Evolutionary conservation across 2,888 invertebrate genomes (phyloP), one percentile per base, ranked within the genome.

Genomic region (Parnassius orleans): DNA sequence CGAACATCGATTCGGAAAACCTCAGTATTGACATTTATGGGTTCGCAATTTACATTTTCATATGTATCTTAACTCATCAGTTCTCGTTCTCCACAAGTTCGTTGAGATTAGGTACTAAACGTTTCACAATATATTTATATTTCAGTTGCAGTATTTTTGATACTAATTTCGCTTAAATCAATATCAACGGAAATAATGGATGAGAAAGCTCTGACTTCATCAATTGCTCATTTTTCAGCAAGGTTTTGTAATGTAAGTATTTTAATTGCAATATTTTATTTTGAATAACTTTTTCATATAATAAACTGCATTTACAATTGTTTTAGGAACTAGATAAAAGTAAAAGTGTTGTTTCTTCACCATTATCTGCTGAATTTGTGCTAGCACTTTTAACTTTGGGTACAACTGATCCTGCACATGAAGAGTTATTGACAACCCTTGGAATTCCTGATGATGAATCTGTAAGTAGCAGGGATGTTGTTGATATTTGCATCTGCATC

Each of bases 161-260:
- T 73, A 47, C 65, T 78, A 48, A 67, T 78, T 73, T 33, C 54
- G 2, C 50, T 59, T 42, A 41, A 65, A 71, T 19, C 48, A 59
- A 53, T 62, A 47, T 70, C 69, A 51, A 60, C 70, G 54, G 67
- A 73, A 68, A 80, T 74, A 53, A 89, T 91, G 86, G 84, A 88
- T 69, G 68, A 82, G 47, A 85, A 85, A 72, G 73, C 78, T 24
- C 66, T 90, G n/a, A 80, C 87, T 57, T 76, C 83, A 43, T 76
- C 84, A 44, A 81, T 91, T 63, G 82, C 86, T 12, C 77, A 79
- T 61, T 92, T 92, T 73, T 87, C 92, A 15, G 86, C 89, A 0
- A 86, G 86, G 68, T 90, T 93, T 69, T 92, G 90, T 70, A 88
- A 92, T 86, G 93, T 93, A 79, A 88, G 87, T 87, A 61, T 60